phyloP scores from a whole-genome alignment of 2,113 vertebrate genomes.

The Saguinus midas region DNA sequence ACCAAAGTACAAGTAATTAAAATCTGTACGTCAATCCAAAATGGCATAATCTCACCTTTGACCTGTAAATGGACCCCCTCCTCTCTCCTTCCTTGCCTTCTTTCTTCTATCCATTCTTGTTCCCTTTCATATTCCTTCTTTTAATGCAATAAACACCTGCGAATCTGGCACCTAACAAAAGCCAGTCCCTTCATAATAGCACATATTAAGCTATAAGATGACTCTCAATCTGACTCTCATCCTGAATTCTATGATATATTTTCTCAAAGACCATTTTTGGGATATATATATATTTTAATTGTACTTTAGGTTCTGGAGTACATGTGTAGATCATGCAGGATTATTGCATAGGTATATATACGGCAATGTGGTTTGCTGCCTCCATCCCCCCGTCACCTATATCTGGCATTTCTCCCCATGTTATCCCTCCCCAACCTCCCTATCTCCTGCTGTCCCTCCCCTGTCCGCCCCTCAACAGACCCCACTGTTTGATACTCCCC shows the following conservation, averaged over 20 bases:
- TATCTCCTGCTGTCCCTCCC: no score
- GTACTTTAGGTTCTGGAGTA: no score
- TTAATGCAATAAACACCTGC: neutral
- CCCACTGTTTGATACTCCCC: no score
- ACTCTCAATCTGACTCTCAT: no score
- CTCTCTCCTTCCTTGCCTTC: neutral
- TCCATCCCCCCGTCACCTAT: no score
- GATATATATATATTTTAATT: no score
- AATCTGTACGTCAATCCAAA: neutral
- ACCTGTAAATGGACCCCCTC: rapidly evolving
- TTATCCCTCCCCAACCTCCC: no score
- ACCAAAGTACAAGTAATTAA: neutral
- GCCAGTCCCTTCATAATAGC: neutral
- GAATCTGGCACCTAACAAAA: neutral
- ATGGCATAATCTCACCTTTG: neutral
- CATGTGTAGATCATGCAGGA: no score
- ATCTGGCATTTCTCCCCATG: no score
- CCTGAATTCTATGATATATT: neutral
- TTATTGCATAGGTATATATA: no score
- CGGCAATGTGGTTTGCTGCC: no score
- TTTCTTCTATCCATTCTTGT: neutral
- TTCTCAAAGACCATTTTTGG: neutral
- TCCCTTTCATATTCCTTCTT: neutral
- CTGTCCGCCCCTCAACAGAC: no score
- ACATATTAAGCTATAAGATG: neutral